These are phyloP conservation scores for Epinephelus coioides DNA, from an alignment of 2,797 vertebrate species.

Conservation along the genomic window DNA sequence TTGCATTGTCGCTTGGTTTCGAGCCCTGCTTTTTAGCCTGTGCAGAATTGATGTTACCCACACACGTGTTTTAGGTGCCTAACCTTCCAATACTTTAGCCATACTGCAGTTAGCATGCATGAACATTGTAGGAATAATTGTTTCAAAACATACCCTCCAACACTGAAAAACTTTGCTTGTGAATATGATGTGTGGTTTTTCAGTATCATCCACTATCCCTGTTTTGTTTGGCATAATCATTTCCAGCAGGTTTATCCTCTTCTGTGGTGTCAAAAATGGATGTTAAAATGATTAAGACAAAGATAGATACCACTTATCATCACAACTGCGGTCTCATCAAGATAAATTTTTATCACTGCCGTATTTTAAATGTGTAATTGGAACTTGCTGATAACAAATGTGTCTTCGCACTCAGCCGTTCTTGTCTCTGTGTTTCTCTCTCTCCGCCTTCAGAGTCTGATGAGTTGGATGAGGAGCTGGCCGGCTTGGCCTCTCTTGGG, in stretches of 20 bases:
- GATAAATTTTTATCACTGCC: constrained; percentile 17
- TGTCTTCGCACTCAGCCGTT: neutral
- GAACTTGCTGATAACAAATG: constrained; percentile 22
- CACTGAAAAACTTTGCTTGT: neutral
- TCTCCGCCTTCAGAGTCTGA: constrained; percentile 79
- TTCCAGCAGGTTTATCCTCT: constrained; percentile 1
- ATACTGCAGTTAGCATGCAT: neutral
- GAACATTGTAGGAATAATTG: neutral
- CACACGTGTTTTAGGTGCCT: no score
- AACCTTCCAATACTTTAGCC: no score
- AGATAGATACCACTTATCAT: constrained; percentile 23
- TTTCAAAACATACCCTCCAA: neutral
- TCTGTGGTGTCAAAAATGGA: neutral
- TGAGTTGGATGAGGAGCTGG: constrained; percentile 88
- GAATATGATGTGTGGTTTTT: neutral
- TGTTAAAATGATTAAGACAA: constrained; percentile 21
- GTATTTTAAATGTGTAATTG: constrained; percentile 14
- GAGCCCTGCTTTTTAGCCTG: no score
- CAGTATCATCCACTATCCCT: neutral
- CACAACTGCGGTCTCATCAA: neutral
- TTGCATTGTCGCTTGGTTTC: no score
- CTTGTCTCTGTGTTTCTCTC: constrained; percentile 23
- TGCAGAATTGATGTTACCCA: no score
- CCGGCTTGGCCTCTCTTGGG: constrained; percentile 86
- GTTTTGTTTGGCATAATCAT: neutral